Evolutionary conservation across 2,113 vertebrate genomes (phyloP).

Genomic region (Cercocebus atys): DNA sequence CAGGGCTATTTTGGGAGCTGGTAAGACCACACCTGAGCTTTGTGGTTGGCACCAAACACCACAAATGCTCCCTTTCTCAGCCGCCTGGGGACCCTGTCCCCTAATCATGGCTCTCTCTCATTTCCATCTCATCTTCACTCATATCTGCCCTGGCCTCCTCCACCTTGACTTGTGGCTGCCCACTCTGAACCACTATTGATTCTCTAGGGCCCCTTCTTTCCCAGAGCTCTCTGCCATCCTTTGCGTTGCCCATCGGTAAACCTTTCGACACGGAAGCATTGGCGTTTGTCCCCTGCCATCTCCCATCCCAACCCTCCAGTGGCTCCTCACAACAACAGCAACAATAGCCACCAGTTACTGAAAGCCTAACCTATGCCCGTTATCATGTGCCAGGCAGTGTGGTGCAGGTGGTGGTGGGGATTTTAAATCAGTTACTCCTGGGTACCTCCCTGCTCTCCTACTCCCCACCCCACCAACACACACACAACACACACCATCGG

Average conservation of each 20-base stretch:
- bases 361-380: rapidly evolving
- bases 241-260: rapidly evolving
- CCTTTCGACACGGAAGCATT: rapidly evolving
- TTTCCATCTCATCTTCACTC: neutral
- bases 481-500: rapidly evolving
- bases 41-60: neutral
- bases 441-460: neutral
- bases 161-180: rapidly evolving
- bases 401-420: rapidly evolving
- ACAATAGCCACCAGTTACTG: rapidly evolving
- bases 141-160: rapidly evolving
- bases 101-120: too few species aligned
- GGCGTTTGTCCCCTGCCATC: rapidly evolving
- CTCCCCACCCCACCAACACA: neutral
- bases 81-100: too few species aligned
- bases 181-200: too few species aligned
- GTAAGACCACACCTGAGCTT: neutral
- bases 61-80: neutral
- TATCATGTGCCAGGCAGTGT: rapidly evolving
- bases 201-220: neutral
- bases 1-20: rapidly evolving
- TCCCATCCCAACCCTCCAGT: neutral
- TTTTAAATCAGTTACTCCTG: neutral
- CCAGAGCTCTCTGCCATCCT: neutral
- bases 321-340: neutral